Evolutionary conservation across 1,140 invertebrate species (phyloP).

Genomic region (Drosophila pruinosa): DNA sequence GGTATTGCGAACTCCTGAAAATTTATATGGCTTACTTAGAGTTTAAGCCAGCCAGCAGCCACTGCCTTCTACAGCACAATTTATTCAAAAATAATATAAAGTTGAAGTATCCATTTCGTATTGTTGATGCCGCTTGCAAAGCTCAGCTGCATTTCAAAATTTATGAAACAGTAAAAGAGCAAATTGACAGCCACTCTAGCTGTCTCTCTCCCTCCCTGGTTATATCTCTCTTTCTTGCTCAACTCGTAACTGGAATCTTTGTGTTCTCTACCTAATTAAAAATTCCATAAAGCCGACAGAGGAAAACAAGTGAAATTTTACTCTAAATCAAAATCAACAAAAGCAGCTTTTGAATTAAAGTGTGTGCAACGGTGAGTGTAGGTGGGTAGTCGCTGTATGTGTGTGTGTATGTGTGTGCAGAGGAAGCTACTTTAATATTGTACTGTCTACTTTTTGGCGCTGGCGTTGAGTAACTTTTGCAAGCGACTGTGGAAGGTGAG

Average conservation of each 20-base stretch:
- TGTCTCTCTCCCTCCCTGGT: neutral
- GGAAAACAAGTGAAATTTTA: conserved; percentile 21
- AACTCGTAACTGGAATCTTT: conserved; percentile 14
- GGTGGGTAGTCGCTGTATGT: too few species aligned
- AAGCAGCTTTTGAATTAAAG: conserved; percentile 15
- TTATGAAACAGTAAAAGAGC: conserved; percentile 1
- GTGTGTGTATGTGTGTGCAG: neutral
- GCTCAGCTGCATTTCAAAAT: conserved; percentile 26
- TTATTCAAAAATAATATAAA: conserved; percentile 3
- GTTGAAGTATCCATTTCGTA: conserved; percentile 6
- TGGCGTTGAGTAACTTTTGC: conserved; percentile 50
- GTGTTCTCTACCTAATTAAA: conserved; percentile 62
- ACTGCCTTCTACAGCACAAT: neutral
- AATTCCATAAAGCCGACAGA: conserved; percentile 62
- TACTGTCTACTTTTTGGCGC: conserved; percentile 57
- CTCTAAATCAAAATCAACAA: conserved; percentile 45
- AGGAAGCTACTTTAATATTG: conserved; percentile 50
- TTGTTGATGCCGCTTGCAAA: neutral
- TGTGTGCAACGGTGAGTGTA: neutral
- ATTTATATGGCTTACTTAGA: neutral
- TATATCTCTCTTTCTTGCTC: neutral
- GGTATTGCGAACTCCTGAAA: neutral
- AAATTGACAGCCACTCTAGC: neutral
- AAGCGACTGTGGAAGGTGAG: conserved; percentile 8
- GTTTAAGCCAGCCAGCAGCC: neutral